phyloP scores from a whole-genome alignment of 1,140 invertebrate species.

The Drosophila azteca region DNA sequence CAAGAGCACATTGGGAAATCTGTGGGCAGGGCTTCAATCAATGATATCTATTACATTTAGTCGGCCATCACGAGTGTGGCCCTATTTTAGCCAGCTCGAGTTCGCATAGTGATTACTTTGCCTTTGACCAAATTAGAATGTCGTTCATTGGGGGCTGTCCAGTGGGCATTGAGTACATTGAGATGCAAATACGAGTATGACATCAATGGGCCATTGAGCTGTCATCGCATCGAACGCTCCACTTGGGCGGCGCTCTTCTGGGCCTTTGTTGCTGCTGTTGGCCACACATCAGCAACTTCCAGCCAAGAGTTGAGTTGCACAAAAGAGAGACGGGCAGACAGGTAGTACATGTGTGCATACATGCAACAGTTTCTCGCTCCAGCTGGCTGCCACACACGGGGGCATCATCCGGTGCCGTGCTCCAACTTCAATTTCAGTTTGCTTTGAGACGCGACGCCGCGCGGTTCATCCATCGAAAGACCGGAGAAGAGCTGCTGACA shows the following conservation, averaged over 20 bases:
- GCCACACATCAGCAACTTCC: conserved; percentile 67
- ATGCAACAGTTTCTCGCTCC: conserved; percentile 14
- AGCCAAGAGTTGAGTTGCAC: conserved; percentile 64
- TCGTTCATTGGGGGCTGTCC: no score
- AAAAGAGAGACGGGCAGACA: conserved; percentile 23
- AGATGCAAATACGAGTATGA: neutral
- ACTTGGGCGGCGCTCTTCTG: conserved; percentile 23
- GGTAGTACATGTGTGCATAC: neutral
- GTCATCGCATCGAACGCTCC: conserved; percentile 26
- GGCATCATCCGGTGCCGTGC: neutral
- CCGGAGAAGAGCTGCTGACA: conserved; percentile 3
- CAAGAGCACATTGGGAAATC: no score
- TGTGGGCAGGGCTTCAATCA: no score
- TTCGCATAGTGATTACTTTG: no score
- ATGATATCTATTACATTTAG: no score
- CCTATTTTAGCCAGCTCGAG: no score
- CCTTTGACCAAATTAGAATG: no score
- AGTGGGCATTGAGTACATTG: no score
- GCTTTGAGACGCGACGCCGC: conserved; percentile 53
- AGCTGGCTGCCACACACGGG: conserved; percentile 28
- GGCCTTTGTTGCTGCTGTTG: conserved; percentile 27
- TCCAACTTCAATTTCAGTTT: conserved; percentile 57
- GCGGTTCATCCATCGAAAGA: conserved; percentile 38
- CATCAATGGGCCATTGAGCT: conserved; percentile 14
- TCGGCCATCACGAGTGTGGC: no score